Evolutionary conservation across 2,113 vertebrate genomes (phyloP).

Genomic region (Chauna torquata): DNA sequence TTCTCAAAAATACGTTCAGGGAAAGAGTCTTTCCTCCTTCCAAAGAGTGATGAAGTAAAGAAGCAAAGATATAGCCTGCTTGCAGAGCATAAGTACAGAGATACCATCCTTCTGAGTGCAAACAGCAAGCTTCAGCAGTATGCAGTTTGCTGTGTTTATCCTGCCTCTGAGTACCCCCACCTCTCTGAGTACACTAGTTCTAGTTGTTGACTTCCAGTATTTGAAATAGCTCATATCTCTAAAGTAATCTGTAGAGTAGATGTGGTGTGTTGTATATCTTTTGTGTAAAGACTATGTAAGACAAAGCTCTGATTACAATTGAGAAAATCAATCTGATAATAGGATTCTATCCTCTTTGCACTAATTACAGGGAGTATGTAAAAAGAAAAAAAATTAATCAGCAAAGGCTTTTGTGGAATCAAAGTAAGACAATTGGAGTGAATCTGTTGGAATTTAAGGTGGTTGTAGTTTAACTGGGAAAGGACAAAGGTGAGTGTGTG

Average conservation of each 20-base stretch:
- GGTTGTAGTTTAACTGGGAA: not conserved
- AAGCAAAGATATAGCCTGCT: accelerated
- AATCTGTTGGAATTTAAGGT: not conserved
- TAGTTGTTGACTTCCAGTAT: not conserved
- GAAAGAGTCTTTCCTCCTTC: not conserved
- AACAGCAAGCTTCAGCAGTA: not conserved
- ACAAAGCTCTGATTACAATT: not conserved
- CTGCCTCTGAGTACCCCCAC: not conserved
- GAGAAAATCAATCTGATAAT: not conserved
- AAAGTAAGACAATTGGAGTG: not conserved
- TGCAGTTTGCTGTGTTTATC: accelerated
- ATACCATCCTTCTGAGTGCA: accelerated
- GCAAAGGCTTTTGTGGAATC: not conserved
- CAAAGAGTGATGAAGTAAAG: not conserved
- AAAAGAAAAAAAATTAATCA: not conserved
- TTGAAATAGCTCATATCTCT: not conserved
- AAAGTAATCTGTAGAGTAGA: not conserved
- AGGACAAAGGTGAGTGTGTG: not conserved
- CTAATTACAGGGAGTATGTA: not conserved
- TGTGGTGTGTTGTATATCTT: not conserved
- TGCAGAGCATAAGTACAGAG: accelerated
- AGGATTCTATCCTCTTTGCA: not conserved
- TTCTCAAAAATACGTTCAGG: not conserved
- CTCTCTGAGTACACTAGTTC: accelerated
- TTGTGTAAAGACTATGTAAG: not conserved